Conservation (phyloP, 2,888 invertebrate species). For the Drosophila multiciliata region DNA sequence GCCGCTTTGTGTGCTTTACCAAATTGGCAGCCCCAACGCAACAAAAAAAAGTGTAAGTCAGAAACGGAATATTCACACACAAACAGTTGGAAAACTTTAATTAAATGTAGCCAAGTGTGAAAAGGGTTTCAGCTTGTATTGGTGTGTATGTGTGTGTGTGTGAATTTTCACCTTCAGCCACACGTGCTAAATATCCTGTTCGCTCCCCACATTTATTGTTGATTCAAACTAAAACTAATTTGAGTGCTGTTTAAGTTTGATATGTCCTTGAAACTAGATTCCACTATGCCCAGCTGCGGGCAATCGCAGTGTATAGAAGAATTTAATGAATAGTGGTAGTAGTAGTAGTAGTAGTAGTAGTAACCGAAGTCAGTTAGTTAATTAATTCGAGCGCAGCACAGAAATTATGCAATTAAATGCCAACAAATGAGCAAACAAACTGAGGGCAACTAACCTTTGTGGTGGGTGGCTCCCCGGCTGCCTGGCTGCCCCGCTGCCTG, state of each 20-base stretch:
- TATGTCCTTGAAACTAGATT: constrained; percentile 30
- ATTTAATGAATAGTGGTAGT: constrained; percentile 17
- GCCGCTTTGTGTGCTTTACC: constrained; percentile 49
- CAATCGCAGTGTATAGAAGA: neutral
- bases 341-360: constrained; percentile 5
- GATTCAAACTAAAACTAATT: constrained; percentile 30
- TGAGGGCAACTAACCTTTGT: constrained; percentile 35
- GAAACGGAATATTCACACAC: constrained; percentile 16
- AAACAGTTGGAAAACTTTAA: constrained; percentile 66
- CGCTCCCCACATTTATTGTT: constrained; percentile 25
- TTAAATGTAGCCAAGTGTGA: constrained; percentile 55
- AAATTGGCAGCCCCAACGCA: constrained; percentile 55
- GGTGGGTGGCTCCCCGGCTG: constrained; percentile 11
- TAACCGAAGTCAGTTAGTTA: constrained; percentile 28
- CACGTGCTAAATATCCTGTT: constrained; percentile 16
- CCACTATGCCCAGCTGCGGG: constrained; percentile 3
- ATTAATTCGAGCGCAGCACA: constrained; percentile 48
- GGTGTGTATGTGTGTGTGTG: neutral
- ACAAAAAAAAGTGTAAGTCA: constrained; percentile 3
- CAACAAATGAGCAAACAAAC: constrained; percentile 72
- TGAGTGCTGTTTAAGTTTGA: constrained; percentile 35
- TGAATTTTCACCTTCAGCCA: neutral
- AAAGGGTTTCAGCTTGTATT: constrained; percentile 1
- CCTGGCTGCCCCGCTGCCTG: neutral
- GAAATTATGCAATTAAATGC: constrained; percentile 78